These are phyloP conservation scores for Anomalospiza imberbis DNA, from an alignment of 2,797 vertebrate genomes.

Conservation along the genomic window DNA sequence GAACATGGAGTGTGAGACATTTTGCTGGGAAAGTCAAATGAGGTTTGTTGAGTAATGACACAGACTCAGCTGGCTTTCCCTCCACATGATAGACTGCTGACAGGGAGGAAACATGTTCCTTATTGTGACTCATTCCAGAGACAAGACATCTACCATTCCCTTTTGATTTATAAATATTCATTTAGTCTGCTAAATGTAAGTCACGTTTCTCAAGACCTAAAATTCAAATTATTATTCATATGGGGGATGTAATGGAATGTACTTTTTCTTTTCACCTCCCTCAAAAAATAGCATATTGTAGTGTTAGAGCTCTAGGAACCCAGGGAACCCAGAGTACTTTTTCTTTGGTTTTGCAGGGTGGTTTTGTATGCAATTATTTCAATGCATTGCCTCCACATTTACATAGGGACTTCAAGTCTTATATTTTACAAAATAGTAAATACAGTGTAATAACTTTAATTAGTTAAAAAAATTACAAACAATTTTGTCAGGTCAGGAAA, in stretches of 20 bases:
- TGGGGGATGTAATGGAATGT: neutral
- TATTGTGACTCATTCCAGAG: neutral
- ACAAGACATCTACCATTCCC: neutral
- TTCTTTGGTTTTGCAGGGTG: fast-evolving
- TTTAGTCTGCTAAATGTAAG: neutral
- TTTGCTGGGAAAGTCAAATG: neutral
- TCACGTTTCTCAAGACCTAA: neutral
- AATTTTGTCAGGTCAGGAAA: neutral
- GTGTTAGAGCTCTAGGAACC: neutral
- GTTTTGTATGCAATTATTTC: neutral
- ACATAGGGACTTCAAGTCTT: neutral
- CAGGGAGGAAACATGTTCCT: neutral
- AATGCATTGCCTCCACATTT: neutral
- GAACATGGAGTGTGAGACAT: fast-evolving
- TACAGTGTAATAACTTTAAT: neutral
- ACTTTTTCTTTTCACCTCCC: fast-evolving
- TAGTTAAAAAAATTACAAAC: neutral
- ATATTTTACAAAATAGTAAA: neutral
- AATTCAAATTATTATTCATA: neutral
- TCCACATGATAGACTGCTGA: neutral
- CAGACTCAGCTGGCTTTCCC: neutral
- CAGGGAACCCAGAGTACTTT: neutral
- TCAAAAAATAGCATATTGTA: neutral
- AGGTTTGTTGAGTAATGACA: neutral
- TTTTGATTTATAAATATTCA: neutral